Base-by-base conservation (phyloP, 2,888 invertebrate species). In the Ariolimax columbianus region DNA sequence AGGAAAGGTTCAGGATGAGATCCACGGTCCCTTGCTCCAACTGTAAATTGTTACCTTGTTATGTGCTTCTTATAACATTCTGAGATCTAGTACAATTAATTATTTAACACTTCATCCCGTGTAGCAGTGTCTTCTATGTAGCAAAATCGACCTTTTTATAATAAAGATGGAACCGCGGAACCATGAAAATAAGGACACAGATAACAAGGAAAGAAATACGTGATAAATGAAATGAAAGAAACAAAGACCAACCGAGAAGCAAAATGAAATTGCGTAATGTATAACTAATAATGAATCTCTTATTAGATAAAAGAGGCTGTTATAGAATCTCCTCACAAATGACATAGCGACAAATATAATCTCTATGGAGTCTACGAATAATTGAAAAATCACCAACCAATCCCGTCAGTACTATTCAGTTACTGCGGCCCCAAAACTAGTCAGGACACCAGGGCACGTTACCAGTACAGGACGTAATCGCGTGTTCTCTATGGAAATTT, bases 401-500 rank as follows among this genome's bases (percentile, higher is more conserved):
- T 73, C 11, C 17, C n/a, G n/a, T n/a, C n/a, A 14, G 43, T 43
- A n/a, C n/a, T 73, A 73, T 43, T 73, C 73, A 73, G 73, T 73
- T 73, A 73, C 73, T 43, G 43, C 43, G n/a, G 23, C 43, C 2
- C 38, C n/a, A n/a, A 40, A 40, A 40, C 30, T 70, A 40, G 36
- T 40, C 70, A 70, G 40, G 36, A 70, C 43, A 2, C 30, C 23
- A 14, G 3, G 30, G 26, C n/a, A 23, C 43, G 7, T 14, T 17
- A 66, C 23, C 63, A 23, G 3, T 11, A 7, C 63, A n/a, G 26
- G 43, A n/a, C n/a, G 30, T 73, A 73, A 73, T 73, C 43, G 6
- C n/a, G n/a, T n/a, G n/a, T 43, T 73, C 73, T 73, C 43, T 73
- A 47, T n/a, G 47, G 73, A 73, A 73, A 73, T 73, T 4, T 40